These are phyloP conservation scores for Proisotoma minuta DNA, from an alignment of 2,888 invertebrate genomes.

Conservation along the genomic window DNA sequence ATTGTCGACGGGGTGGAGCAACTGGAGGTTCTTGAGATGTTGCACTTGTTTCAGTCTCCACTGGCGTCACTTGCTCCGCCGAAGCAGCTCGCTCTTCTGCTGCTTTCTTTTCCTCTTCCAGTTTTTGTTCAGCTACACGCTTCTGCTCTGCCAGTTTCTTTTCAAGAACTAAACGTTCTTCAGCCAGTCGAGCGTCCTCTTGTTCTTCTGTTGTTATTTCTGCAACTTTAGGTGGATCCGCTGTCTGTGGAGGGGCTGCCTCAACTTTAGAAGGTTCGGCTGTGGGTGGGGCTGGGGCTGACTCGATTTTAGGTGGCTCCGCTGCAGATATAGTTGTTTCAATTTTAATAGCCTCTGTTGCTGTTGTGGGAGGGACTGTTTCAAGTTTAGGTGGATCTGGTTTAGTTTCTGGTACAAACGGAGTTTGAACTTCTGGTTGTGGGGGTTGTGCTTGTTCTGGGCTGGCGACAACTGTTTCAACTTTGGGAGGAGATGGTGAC, in stretches of 20 bases:
- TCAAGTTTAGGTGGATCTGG: too few relatives aligned
- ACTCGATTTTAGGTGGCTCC: background rate
- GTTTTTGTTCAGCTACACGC: constrained; percentile 41
- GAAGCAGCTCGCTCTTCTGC: constrained; percentile 36
- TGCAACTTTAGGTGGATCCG: constrained; percentile 4
- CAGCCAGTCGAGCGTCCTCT: constrained; percentile 34
- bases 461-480: constrained; percentile 4
- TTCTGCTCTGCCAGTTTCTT: constrained; percentile 46
- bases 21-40: constrained; percentile 50
- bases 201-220: constrained; percentile 19
- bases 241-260: background rate
- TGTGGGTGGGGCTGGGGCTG: constrained; percentile 15
- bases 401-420: background rate
- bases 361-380: constrained; percentile 8
- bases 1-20: constrained; percentile 48
- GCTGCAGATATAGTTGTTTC: background rate
- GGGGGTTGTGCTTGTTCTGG: background rate
- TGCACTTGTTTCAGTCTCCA: constrained; percentile 15
- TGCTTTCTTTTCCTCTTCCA: constrained; percentile 39
- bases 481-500: constrained; percentile 25
- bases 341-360: too few relatives aligned
- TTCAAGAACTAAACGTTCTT: constrained; percentile 40
- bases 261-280: background rate
- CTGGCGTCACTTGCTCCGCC: constrained; percentile 6
- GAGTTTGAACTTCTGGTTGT: background rate